Evolutionary conservation across 2,797 vertebrate genomes (phyloP), one percentile per base, ranked within the genome.

Genomic region (Phoxinus dragarum): DNA sequence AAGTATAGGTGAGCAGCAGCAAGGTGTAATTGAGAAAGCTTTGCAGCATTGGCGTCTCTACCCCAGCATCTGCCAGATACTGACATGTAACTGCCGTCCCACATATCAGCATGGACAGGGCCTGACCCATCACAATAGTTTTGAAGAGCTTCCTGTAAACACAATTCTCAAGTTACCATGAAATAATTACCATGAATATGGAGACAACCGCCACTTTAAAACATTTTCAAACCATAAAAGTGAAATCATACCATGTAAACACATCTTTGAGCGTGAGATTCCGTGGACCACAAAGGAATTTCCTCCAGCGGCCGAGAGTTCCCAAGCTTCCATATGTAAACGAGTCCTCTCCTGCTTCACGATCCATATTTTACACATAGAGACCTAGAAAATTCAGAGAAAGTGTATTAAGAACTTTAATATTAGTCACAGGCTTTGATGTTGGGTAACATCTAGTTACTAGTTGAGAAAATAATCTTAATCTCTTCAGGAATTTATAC

Each of bases 21-120:
- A 99, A 89, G 82, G 86, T 86, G 23, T 99, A 99, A 94, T 96
- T 99, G 90, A 98, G 94, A 88, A 99, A 99, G 89, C 98, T 98
- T 91, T 99, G 98, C 73, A 99, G 92, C 97, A 99, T 96, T 6
- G 98, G 98, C 0, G 97, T 96, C 80, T 97, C 93, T 90, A 98
- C 95, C 1, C 78, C 10, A 44, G 47, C 73, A 0, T 93, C 75
- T 6, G 94, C 95, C 91, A 99, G 90, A 88, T 96, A 98, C 94
- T 98, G 95, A 90, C 97, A 98, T 82, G 96, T 96, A 88, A 99
- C 96, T 1, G 97, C 98, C 0, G 98, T 99, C 64, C 97, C 98
- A 86, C 98, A 99, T 89, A 99, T 99, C 83, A 98, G 95, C 89
- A 99, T 88, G 17, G 98, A 99, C 85, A 99, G 86, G 82, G 96